phyloP scores from a whole-genome alignment of 2,113 vertebrate genomes.

The cat (Felis catus) region F.catus_Fca126_mat1.0 CM031412.1:178674501-178675000 shows the following conservation, averaged over 20 bases:
- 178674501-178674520: no score
- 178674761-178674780: neutral
- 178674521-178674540: neutral
- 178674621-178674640: neutral
- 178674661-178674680: neutral
- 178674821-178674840: neutral
- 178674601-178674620: neutral
- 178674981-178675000: neutral
- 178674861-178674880: neutral
- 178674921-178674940: conserved; percentile 25
- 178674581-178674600: neutral
- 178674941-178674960: neutral
- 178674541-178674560: neutral
- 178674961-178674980: conserved; percentile 36
- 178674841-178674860: neutral
- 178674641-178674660: neutral
- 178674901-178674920: conserved; percentile 1
- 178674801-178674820: conserved; percentile 9
- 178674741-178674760: neutral
- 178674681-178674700: neutral
- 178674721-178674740: conserved; percentile 43
- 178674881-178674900: neutral
- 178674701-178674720: neutral
- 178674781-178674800: neutral
- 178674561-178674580: neutral